These are phyloP conservation scores for Aethina tumida DNA, from an alignment of 1,140 invertebrate species.

Conservation along the genomic window DNA sequence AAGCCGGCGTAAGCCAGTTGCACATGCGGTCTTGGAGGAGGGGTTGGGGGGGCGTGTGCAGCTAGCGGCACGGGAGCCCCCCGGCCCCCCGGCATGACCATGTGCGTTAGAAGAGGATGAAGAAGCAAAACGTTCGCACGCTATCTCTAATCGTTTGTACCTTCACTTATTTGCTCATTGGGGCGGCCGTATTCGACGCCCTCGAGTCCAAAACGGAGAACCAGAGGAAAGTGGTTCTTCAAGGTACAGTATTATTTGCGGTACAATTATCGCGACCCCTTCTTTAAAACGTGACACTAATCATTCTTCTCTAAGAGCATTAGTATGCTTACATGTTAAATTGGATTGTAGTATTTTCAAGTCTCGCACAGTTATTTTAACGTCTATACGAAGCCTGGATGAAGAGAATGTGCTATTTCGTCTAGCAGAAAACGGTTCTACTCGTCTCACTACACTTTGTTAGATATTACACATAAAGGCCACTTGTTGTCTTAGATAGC, in stretches of 20 bases:
- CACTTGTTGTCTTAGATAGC: too few relatives aligned
- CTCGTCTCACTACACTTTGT: too few relatives aligned
- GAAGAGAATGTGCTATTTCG: too few relatives aligned
- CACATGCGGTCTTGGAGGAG: slow-evolving; percentile 12
- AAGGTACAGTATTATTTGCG: slow-evolving; percentile 49
- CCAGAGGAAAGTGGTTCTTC: slow-evolving; percentile 71
- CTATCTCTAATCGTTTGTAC: slow-evolving; percentile 97
- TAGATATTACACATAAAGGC: too few relatives aligned
- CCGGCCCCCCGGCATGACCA: slow-evolving; percentile 35
- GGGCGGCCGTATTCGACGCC: slow-evolving; percentile 98
- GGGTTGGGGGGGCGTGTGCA: slow-evolving; percentile 24
- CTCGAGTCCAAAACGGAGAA: slow-evolving; percentile 91
- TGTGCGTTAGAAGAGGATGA: slow-evolving; percentile 58
- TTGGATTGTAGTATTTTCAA: too few relatives aligned
- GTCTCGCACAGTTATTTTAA: too few relatives aligned
- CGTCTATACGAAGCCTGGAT: too few relatives aligned
- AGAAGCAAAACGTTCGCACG: slow-evolving; percentile 97
- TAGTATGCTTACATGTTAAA: too few relatives aligned
- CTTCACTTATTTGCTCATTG: slow-evolving; percentile 95
- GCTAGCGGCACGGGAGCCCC: slow-evolving; percentile 33
- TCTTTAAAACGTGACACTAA: neutral
- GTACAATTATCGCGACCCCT: neutral
- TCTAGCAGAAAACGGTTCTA: too few relatives aligned
- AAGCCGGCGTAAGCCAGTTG: neutral
- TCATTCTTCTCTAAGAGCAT: too few relatives aligned